Evolutionary conservation across 2,888 invertebrate species (phyloP), one percentile per base, ranked within the genome.

Genomic region (Isoperla grammatica): DNA sequence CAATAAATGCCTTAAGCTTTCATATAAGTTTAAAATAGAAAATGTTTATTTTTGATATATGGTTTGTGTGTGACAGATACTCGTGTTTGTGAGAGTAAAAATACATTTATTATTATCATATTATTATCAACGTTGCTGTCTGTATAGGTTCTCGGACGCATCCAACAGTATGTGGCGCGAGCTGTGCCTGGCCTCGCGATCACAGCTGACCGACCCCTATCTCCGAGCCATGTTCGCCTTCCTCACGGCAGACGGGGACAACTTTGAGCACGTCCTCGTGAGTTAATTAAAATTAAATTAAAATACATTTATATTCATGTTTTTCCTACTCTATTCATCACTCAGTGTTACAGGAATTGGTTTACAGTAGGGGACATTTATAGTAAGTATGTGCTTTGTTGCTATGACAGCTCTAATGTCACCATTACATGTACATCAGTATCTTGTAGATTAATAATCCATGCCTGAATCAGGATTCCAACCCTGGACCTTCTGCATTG

Each of bases 151-250:
- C 72, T 87, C 88, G 54, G 90, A 92, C 66, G 91, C 95, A 71
- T 86, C 86, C 53, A 85, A 83, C 66, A 86, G 86, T 19, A 79
- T 89, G 70, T 95, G 87, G 91, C 82, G 84, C 60, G 86, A 83
- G 74, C 83, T 88, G 59, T 89, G 90, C 67, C 75, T 84, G 1
- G 78, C 76, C 43, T 87, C 91, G n/a, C 83, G 85, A 67, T 79
- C 81, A 17, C 87, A 90, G 71, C 80, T 96, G 56, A 81, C 83
- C n/a, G 90, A 95, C 80, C 89, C 95, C 0, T 94, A 96, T 76
- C 81, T 97, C 63, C 82, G 92, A 69, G 92, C 91, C 5, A 87
- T 94, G 73, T 95, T 96, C 78, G 86, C 87, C 50, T 96, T 96
- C 78, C 80, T 96, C 62, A 90, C 93, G 0, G 84, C 88, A 35